Evolutionary conservation across 2,113 vertebrate species (phyloP).

Genomic region (Oreochromis niloticus): DNA sequence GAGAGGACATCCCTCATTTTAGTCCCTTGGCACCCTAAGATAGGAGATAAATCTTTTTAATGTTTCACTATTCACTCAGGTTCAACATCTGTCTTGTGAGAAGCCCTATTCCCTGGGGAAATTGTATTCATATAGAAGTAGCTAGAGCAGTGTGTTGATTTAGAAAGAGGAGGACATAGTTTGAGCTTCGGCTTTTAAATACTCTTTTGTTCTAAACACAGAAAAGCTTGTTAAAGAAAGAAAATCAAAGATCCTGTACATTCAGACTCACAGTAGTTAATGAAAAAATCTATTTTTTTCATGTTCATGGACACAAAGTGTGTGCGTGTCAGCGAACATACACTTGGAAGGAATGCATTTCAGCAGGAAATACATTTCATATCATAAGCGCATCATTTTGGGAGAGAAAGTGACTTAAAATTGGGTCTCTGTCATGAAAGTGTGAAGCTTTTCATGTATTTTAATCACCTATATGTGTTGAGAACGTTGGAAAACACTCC

Average conservation of each 20-base stretch:
- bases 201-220: neutral
- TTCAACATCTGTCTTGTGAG: slow-evolving; percentile 23
- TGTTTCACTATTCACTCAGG: slow-evolving; percentile 17
- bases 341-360: neutral
- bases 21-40: neutral
- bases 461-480: neutral
- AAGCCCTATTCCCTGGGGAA: slow-evolving; percentile 1
- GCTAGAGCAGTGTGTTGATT: slow-evolving; percentile 45
- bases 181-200: neutral
- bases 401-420: neutral
- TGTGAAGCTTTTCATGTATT: neutral
- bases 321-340: neutral
- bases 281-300: neutral
- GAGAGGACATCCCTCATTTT: slow-evolving; percentile 32
- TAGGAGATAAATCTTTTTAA: slow-evolving; percentile 43
- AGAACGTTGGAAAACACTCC: neutral
- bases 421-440: neutral
- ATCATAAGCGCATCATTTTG: neutral
- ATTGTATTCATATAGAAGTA: slow-evolving; percentile 45
- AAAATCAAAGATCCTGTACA: neutral
- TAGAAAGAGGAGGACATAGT: neutral
- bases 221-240: neutral
- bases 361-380: neutral
- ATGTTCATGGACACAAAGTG: neutral
- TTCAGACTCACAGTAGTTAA: neutral